Conservation (phyloP, 2,888 invertebrate species). For the Julus scanicus region DNA sequence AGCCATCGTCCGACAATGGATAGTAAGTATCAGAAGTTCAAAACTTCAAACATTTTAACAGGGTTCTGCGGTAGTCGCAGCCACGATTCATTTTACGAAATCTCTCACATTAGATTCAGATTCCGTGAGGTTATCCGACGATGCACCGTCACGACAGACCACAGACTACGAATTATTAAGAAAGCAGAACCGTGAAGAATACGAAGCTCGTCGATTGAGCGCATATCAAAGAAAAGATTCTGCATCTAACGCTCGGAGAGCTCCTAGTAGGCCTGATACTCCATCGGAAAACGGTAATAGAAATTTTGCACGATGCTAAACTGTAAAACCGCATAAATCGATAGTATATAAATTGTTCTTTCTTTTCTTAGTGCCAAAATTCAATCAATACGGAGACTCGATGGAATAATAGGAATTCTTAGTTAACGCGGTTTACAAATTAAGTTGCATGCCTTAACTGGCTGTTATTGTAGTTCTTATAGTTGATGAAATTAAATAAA, state of each 20-base stretch:
- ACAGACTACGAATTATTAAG: conserved; percentile 80
- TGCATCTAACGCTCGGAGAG: no score
- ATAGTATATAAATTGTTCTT: neutral
- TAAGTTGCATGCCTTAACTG: neutral
- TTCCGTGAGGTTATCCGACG: neutral
- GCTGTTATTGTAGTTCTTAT: neutral
- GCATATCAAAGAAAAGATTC: neutral
- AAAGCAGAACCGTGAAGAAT: conserved; percentile 72
- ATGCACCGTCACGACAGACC: neutral
- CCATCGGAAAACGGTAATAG: neutral
- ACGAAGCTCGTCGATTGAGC: conserved; percentile 61
- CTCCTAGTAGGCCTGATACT: neutral
- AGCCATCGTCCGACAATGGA: conserved; percentile 71
- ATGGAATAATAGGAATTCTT: conserved; percentile 52
- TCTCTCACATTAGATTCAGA: neutral
- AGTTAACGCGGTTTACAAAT: neutral
- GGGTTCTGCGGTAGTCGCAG: no score
- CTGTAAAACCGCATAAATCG: neutral
- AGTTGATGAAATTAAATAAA: no score
- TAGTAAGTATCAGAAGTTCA: conserved; percentile 64
- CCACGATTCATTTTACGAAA: no score
- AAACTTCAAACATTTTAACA: neutral
- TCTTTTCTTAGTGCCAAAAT: neutral
- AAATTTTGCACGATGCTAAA: neutral
- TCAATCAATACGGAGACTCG: conserved; percentile 56